Percentiles rank a stretch among this genome's conserved stretches.
Conservation (phyloP, 92 coral and sea anemone genomes). For the Scolanthus callimorphus region DNA sequence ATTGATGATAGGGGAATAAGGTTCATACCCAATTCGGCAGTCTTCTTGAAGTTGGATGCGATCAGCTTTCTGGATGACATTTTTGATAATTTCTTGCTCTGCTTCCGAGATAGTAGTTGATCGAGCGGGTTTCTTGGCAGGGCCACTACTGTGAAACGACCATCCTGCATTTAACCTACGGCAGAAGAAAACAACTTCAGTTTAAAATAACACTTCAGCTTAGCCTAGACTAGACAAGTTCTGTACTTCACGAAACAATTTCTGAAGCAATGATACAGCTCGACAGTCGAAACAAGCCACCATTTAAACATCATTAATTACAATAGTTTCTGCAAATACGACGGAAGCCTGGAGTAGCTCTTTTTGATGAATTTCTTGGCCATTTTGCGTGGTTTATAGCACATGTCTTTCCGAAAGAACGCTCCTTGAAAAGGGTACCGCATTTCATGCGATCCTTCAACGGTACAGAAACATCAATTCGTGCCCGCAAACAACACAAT, state of each 20-base stretch:
- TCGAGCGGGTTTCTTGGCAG: constrained; percentile 58
- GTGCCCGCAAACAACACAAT: constrained; percentile 15
- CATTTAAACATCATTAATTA: constrained; percentile 11
- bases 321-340: constrained; percentile 53
- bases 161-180: constrained; percentile 90
- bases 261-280: no score
- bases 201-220: no score
- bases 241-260: no score
- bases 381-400: constrained; percentile 48
- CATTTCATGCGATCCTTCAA: background rate
- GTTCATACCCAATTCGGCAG: constrained; percentile 90
- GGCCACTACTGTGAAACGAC: constrained; percentile 88
- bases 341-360: constrained; percentile 59
- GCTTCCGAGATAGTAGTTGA: constrained; percentile 44
- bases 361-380: constrained; percentile 64
- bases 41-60: constrained; percentile 74
- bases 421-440: background rate
- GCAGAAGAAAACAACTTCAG: background rate
- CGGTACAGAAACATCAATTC: constrained; percentile 14
- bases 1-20: no score
- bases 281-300: background rate
- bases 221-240: no score
- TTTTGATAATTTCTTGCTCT: constrained; percentile 78
- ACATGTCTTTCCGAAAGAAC: constrained; percentile 29
- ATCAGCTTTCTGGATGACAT: constrained; percentile 81